Evolutionary conservation across 2,113 vertebrate species (phyloP), one percentile per base, ranked within the genome.

Genomic region (Lepus europaeus): DNA sequence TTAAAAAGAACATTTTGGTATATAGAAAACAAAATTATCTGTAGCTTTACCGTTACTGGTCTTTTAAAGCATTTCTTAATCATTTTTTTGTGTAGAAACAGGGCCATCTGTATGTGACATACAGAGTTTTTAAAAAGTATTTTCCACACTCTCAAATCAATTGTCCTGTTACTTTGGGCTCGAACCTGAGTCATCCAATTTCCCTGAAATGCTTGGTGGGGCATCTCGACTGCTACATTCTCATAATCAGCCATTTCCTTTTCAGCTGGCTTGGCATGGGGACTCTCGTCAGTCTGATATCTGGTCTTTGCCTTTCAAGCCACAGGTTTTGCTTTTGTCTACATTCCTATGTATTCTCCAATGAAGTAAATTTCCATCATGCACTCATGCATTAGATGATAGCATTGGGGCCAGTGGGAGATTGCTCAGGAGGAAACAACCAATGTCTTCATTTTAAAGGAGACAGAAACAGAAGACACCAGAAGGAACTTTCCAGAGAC

Each of bases 141-240:
- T 70, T 92, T 79, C 9, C 12, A 23, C 3, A 68, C 16, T 80
- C 63, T 59, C 6, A 56, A 86, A 77, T 94, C 74, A 96, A 96
- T 93, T 69, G 85, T 92, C 8, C 83, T 93, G 78, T 80, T 97
- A 88, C 92, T 93, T 84, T 96, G 76, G 72, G 85, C 89, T 95
- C 90, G 93, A 19, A 61, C n/a, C 29, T 72, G n/a, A 9, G 14
- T 89, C 93, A 95, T 63, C 77, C 2, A 1, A 56, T 68, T 92
- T 95, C 88, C 70, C 56, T 74, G 94, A 78, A 79, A 79, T 8
- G 5, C 66, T 56, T 72, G 22, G 64, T 81, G 64, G 85, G 89
- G 49, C 79, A 95, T 85, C 49, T 49, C 76, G 81, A 20, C 17
- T 76, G 86, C 89, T 92, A 20, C 27, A 36, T 27, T 94, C 86